Conservation (phyloP, 2,113 vertebrate species). For the Triplophysa rosa region DNA sequence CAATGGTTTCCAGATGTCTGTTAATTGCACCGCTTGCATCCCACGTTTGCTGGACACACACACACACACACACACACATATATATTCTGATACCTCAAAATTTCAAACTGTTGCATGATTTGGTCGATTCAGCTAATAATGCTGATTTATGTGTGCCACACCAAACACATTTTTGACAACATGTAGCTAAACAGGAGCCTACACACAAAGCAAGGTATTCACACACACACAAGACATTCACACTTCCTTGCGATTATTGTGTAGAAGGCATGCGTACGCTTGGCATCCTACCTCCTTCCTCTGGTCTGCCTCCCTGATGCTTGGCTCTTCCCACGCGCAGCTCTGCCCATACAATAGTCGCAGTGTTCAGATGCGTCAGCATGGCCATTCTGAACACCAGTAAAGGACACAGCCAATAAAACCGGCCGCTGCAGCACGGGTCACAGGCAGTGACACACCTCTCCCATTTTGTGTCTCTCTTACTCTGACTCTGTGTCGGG, state of each 20-base stretch:
- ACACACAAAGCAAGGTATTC: neutral
- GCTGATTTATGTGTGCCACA: no score
- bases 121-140: no score
- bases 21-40: slow-evolving; percentile 79
- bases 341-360: slow-evolving; percentile 63
- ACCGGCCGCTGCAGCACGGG: slow-evolving; percentile 69
- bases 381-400: slow-evolving; percentile 61
- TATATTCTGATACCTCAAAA: no score
- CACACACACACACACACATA: neutral
- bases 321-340: slow-evolving; percentile 56
- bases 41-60: slow-evolving; percentile 58
- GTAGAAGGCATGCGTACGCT: neutral
- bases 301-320: neutral
- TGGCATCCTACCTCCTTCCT: slow-evolving; percentile 26
- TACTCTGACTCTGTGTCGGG: neutral
- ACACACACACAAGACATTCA: neutral
- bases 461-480: slow-evolving; percentile 58
- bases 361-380: slow-evolving; percentile 67
- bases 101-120: no score
- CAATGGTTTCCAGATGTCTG: slow-evolving; percentile 95
- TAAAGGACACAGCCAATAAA: slow-evolving; percentile 70
- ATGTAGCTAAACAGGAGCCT: no score
- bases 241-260: neutral
- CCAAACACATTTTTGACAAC: no score
- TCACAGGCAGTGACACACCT: slow-evolving; percentile 65